Evolutionary conservation across 1,140 invertebrate species (phyloP).

Genomic region (Lepidostoma basale): DNA sequence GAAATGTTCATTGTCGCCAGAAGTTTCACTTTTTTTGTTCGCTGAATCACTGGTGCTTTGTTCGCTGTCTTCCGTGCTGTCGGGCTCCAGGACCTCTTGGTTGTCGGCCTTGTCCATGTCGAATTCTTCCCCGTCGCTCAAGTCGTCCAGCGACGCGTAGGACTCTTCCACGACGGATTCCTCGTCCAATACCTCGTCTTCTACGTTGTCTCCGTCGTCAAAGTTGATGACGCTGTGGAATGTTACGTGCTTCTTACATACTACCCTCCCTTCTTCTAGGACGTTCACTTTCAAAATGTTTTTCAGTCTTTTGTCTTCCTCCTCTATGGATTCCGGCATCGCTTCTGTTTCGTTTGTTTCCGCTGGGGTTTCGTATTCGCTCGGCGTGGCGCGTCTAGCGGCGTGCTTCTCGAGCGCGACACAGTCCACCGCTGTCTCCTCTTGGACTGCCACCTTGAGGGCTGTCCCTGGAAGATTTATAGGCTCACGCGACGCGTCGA

Average conservation of each 20-base stretch:
- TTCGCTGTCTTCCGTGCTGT: slow-evolving; percentile 2
- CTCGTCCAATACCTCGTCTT: slow-evolving; percentile 33
- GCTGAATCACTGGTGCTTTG: not conserved
- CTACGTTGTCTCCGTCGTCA: slow-evolving; percentile 40
- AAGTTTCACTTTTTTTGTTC: not conserved
- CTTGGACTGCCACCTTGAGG: slow-evolving; percentile 16
- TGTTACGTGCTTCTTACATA: slow-evolving; percentile 43
- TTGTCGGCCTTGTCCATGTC: slow-evolving; percentile 29
- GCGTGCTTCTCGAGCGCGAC: not conserved
- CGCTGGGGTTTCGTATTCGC: not conserved
- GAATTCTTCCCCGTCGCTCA: slow-evolving; percentile 17
- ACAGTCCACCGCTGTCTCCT: not conserved
- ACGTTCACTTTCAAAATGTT: slow-evolving; percentile 36
- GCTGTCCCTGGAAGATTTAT: not conserved
- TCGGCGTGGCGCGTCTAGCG: not conserved
- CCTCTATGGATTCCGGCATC: not conserved
- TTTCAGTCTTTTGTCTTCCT: slow-evolving; percentile 28
- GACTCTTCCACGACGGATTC: slow-evolving; percentile 33
- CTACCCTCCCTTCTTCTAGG: slow-evolving; percentile 17
- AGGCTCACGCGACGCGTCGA: not conserved
- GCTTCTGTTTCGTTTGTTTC: not conserved
- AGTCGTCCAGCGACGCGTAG: slow-evolving; percentile 36
- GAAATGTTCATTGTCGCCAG: not conserved
- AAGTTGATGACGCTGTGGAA: slow-evolving; percentile 43
- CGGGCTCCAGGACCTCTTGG: slow-evolving; percentile 16